Percentiles rank a stretch among this genome's conserved stretches.
phyloP scores from a whole-genome alignment of 2,113 vertebrate genomes.

The Cynoglossus semilaevis region DNA sequence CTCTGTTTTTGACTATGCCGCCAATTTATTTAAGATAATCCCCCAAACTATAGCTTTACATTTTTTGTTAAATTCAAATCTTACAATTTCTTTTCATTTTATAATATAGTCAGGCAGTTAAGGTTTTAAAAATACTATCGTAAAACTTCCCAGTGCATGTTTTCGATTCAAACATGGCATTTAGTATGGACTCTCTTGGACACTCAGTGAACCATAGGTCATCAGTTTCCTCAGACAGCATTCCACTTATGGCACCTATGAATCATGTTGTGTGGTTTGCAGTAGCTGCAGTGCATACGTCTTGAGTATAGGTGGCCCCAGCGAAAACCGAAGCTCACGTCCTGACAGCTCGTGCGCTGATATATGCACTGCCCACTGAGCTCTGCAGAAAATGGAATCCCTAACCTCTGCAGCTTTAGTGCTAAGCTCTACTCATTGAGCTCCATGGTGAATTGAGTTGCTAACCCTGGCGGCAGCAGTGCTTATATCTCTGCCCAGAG shows the following conservation, averaged over 20 bases:
- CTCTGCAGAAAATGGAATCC: slow-evolving; percentile 55
- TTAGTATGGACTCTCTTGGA: not conserved
- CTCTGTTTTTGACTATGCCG: not conserved
- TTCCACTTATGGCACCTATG: slow-evolving; percentile 32
- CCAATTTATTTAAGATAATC: not conserved
- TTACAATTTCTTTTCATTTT: too few relatives aligned
- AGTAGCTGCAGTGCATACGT: slow-evolving; percentile 51
- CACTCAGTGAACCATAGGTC: slow-evolving; percentile 12
- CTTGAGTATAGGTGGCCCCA: slow-evolving; percentile 39
- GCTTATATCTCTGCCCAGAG: slow-evolving; percentile 35
- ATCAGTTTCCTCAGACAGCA: slow-evolving; percentile 13
- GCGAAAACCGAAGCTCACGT: slow-evolving; percentile 44
- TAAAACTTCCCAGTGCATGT: too few relatives aligned
- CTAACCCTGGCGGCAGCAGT: slow-evolving; percentile 30
- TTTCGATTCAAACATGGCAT: not conserved
- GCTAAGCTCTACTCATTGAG: slow-evolving; percentile 49
- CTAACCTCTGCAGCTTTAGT: slow-evolving; percentile 58
- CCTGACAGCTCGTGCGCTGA: slow-evolving; percentile 51
- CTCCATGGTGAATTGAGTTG: slow-evolving; percentile 67
- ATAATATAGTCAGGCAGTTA: too few relatives aligned
- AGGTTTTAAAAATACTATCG: too few relatives aligned
- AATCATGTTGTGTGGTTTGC: slow-evolving; percentile 43
- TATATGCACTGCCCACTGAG: slow-evolving; percentile 37
- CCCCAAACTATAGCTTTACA: too few relatives aligned
- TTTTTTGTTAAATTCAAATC: too few relatives aligned